Base-by-base conservation (phyloP, 1,140 invertebrate species). In the Gonatopus flavifemur region DNA sequence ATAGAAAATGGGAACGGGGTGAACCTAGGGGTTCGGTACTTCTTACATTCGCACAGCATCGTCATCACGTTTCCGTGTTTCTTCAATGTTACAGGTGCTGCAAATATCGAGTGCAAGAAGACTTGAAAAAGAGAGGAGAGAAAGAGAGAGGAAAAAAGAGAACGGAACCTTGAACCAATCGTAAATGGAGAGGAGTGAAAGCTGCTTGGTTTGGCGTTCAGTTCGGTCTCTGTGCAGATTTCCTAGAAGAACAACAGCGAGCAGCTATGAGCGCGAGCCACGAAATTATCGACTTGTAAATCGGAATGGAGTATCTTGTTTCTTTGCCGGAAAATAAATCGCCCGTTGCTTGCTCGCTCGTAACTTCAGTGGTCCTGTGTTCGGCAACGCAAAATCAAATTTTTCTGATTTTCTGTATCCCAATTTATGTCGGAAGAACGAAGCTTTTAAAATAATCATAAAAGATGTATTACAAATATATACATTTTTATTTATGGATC, bases 121-220 rank as follows among this genome's bases (percentile, higher is more conserved):
- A n/a, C n/a, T n/a, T n/a, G n/a, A n/a, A n/a, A n/a, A n/a, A n/a
- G 25, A 28, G 39, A 28, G 46, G 39, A 50, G 24, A 28, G 30
- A 28, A 22, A 39, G 33, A 46, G 30, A 15, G 43, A 28, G 25
- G 25, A 45, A 51, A 46, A 44, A 48, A 42, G 32, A 43, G 45
- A 64, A 64, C 37, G 48, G 49, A 65, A 59, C 57, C 62, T 67
- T 62, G 54, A 59, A 59, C 55, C 55, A 61, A 66, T 66, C 60
- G 49, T 66, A 58, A 65, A 65, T 57, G 59, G 51, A 52, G 52
- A 31, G 40, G 52, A 62, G 67, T 69, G 65, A 69, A 70, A 69
- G 67, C 62, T 56, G 49, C n/a, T n/a, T n/a, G n/a, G n/a, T n/a
- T n/a, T n/a, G n/a, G n/a, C n/a, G n/a, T n/a, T n/a, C n/a, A n/a